A percentile compares a stretch with the other conserved stretches of the same genome.
These are phyloP conservation scores for Andricus grossulariae DNA, from an alignment of 1,140 invertebrate species.

Conservation along the genomic window DNA sequence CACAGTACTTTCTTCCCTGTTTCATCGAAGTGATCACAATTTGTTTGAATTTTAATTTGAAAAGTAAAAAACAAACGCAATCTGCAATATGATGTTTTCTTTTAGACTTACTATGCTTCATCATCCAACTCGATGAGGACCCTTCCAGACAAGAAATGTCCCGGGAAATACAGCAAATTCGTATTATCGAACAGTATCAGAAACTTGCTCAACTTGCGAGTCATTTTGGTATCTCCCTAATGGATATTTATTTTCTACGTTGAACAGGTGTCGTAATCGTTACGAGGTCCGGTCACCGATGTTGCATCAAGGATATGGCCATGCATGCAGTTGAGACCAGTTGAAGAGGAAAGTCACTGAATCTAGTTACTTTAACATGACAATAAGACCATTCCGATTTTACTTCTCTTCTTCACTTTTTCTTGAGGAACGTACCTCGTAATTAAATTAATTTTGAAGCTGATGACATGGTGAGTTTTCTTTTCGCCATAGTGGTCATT, in stretches of 20 bases:
- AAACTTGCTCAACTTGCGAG: constrained; percentile 93
- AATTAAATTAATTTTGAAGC: constrained; percentile 6
- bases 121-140: constrained; percentile 95
- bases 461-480: constrained; percentile 21
- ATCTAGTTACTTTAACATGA: constrained; percentile 32
- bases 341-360: neutral
- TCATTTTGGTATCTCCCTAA: constrained; percentile 77
- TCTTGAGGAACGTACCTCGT: constrained; percentile 17
- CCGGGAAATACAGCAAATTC: constrained; percentile 93
- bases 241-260: neutral
- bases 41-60: too few species aligned
- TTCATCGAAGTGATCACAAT: too few species aligned
- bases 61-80: too few species aligned
- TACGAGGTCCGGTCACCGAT: constrained; percentile 40
- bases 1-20: too few species aligned
- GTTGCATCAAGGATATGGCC: constrained; percentile 5
- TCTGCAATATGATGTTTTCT: neutral
- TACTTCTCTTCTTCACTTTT: constrained; percentile 32
- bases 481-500: constrained; percentile 27
- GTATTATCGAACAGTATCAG: constrained; percentile 96
- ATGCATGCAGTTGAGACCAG: neutral
- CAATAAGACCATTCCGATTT: neutral
- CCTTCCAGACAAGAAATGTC: constrained; percentile 92
- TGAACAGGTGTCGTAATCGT: constrained; percentile 42
- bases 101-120: constrained; percentile 83